Base-by-base conservation (phyloP, 2,888 invertebrate genomes). In the Choristoneura rosaceana region DNA sequence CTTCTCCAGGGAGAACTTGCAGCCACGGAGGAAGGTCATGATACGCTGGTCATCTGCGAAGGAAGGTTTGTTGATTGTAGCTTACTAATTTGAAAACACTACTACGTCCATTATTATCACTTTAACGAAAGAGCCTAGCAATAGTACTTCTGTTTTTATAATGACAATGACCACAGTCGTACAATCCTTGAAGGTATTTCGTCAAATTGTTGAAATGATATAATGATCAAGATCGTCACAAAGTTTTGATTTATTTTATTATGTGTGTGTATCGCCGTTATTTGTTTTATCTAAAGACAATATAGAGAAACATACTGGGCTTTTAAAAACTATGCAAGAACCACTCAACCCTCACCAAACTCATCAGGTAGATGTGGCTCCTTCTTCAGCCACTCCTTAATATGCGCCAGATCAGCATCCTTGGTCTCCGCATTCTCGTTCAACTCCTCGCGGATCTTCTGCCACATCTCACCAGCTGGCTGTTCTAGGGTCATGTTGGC, bases 1-100 rank as follows among this genome's bases (percentile, higher is more conserved):
- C 91, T 97, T 97, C 90, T 98, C 98, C 86, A 98, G 86, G 69
- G 97, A 97, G 91, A 97, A 98, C 92, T 97, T 98, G 92, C 97
- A 97, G 38, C 97, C 97, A 14, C 98, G 95, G 75, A 98, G 95
- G 92, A 97, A 98, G 70, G 97, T 97, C 95, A 97, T 95, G 77
- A 98, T 92, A 73, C 97, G 95, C 79, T 95, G 94, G 88, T 98
- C 97, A 90, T 98, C 97, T 97, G 87, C 3, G 69, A 74, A 75
- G 14, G 61, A 12, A 43, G 3, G 7, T 5, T 38, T 38, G 38
- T 38, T 38, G 38, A 38, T 38, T 25, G 25, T 25, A 25, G 25
- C 2, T 25, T 25, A 25, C 25, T 25, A 25, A 25, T 25, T 25
- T 25, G 25, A 25, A 25, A 25, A 25, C 25, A 25, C 25, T 25